Evolutionary conservation across 2,888 invertebrate genomes (phyloP).

Genomic region (Harpagoxenus sublaevis): DNA sequence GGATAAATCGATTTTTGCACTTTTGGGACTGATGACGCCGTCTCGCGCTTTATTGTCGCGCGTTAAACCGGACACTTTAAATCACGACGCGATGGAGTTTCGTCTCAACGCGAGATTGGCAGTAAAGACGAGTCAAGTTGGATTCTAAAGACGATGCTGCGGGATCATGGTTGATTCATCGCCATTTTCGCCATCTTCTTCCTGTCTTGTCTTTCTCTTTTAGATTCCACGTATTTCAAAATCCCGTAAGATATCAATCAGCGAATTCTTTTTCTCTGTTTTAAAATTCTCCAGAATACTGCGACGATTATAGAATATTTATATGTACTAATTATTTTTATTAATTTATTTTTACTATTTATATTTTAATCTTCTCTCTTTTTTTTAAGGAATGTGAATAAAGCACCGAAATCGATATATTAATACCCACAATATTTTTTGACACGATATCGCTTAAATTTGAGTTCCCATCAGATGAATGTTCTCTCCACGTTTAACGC

Average conservation of each 20-base stretch:
- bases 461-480: constrained; percentile 1
- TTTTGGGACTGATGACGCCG: constrained; percentile 49
- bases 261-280: background rate
- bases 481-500: constrained; percentile 11
- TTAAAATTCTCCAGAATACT: background rate
- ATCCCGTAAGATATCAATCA: background rate
- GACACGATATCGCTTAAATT: constrained; percentile 15
- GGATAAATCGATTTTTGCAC: constrained; percentile 54
- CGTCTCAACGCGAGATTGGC: constrained; percentile 31
- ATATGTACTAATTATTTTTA: background rate
- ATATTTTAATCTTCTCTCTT: background rate
- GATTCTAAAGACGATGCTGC: constrained; percentile 19
- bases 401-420: background rate
- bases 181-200: background rate
- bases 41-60: constrained; percentile 45
- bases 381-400: background rate
- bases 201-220: constrained; percentile 14
- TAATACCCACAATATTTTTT: background rate
- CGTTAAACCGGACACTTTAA: constrained; percentile 50
- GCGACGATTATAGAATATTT: background rate
- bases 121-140: constrained; percentile 37
- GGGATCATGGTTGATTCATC: background rate
- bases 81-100: constrained; percentile 23
- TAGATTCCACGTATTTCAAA: constrained; percentile 1
- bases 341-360: background rate